Percentiles rank a stretch among this genome's conserved stretches.
Evolutionary conservation across 2,113 vertebrate species (phyloP).

Genomic region (Sapayoa aenigma): DNA sequence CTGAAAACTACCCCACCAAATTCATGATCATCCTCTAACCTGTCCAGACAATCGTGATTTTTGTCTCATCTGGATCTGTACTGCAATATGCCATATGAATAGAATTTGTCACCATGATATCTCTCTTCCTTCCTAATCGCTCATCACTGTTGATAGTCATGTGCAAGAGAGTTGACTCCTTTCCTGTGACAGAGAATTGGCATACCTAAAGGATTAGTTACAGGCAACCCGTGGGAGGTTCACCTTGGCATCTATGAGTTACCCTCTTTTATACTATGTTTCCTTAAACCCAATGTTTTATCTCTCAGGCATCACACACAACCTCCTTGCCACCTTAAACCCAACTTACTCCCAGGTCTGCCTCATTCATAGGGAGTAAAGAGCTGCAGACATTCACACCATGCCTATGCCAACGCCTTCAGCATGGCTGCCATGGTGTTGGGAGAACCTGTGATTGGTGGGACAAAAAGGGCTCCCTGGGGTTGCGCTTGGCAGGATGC

Average conservation of each 20-base stretch:
- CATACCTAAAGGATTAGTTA: background rate
- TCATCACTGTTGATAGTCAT: accelerated
- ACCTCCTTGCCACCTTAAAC: background rate
- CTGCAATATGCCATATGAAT: background rate
- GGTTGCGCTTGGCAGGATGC: background rate
- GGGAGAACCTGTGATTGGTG: accelerated
- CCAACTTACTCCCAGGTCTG: background rate
- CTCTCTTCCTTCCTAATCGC: conserved; percentile 34
- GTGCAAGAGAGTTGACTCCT: background rate
- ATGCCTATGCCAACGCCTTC: background rate
- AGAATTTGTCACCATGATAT: background rate
- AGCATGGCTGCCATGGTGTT: background rate
- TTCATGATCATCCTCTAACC: background rate
- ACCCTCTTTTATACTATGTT: background rate
- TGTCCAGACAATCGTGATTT: background rate
- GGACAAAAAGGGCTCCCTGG: background rate
- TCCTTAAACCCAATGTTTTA: background rate
- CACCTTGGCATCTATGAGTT: background rate
- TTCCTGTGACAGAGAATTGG: background rate
- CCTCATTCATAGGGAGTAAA: background rate
- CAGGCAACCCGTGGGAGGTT: background rate
- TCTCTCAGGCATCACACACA: background rate
- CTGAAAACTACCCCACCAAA: background rate
- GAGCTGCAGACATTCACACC: background rate
- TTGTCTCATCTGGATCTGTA: background rate